Evolutionary conservation across 2,888 invertebrate genomes (phyloP), one percentile per base, ranked within the genome.

Genomic region (Belgica antarctica): DNA sequence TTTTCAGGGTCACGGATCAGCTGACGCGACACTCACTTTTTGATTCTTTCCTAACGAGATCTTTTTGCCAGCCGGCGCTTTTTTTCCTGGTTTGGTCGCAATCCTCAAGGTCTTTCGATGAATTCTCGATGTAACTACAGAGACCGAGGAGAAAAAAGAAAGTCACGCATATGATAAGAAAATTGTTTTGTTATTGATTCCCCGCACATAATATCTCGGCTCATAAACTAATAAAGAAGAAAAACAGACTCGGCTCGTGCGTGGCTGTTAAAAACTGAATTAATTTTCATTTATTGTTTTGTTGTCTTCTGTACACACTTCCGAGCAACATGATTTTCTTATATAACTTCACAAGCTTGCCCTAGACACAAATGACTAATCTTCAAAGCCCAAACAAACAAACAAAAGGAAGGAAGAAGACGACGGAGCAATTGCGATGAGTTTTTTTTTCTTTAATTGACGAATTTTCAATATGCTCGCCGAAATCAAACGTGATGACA

Each of bases 101-200:
- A 86, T 85, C 71, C 88, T 84, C 79, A 87, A 85, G 73, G 86
- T 86, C 77, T 86, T 86, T 73, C 86, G 82, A 80, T 87, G 87
- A 72, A 87, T 84, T 73, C 88, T 84, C 68, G 87, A 82, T 75
- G 84, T 85, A 83, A 86, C 84, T 73, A 85, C 85, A 71, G 87
- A 84, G 63, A 19, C 24, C 12, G 46, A 34, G 10, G 52, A 8
- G 5, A 15, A 34, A 34, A 34, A 41, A n/a, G 15, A 5, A 41
- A 41, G 41, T n/a, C 4, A 15, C 41, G n/a, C 41, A 41, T 15
- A 41, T 52, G 52, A 52, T 52, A 22, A 52, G 52, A 52, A 52
- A 22, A 52, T 52, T 52, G 52, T 52, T 52, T 52, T 52, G 52
- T 52, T 52, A 52, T 46, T 46, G 5, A 31, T 31, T 31, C 34